Evolutionary conservation across 1,140 invertebrate species (phyloP).

Genomic region (Drosophila orena): DNA sequence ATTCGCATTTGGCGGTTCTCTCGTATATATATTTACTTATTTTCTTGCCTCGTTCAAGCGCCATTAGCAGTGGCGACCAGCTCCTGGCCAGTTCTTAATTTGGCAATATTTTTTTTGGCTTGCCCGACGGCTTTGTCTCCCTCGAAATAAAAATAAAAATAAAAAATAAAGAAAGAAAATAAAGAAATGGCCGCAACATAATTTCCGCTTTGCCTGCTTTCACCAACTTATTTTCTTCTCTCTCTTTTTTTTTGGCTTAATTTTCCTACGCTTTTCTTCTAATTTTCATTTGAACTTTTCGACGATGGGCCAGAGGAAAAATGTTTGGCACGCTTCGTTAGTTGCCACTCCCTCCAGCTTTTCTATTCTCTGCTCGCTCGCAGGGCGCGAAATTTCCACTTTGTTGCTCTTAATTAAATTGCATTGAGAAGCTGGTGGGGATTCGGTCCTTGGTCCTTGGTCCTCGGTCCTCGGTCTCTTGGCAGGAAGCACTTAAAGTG

Average conservation of each 20-base stretch:
- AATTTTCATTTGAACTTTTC: constrained; percentile 57
- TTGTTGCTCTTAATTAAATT: constrained; percentile 79
- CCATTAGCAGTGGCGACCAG: constrained; percentile 15
- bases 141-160: constrained; percentile 11
- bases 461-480: neutral
- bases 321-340: constrained; percentile 69
- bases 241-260: constrained; percentile 25
- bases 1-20: constrained; percentile 6
- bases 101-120: constrained; percentile 25
- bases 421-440: constrained; percentile 45
- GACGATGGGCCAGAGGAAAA: constrained; percentile 27
- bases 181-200: constrained; percentile 63
- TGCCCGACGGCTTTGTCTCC: constrained; percentile 62
- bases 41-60: constrained; percentile 15
- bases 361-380: neutral
- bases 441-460: neutral
- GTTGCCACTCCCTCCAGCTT: constrained; percentile 6
- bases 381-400: constrained; percentile 67
- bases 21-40: constrained; percentile 5
- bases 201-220: constrained; percentile 60
- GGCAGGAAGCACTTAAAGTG: constrained; percentile 71
- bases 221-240: constrained; percentile 34
- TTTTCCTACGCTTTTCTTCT: constrained; percentile 44
- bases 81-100: constrained; percentile 35
- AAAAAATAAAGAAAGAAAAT: constrained; percentile 9